phyloP scores from a whole-genome alignment of 1,140 invertebrate genomes.

The Brevipalpus yothersi region DNA sequence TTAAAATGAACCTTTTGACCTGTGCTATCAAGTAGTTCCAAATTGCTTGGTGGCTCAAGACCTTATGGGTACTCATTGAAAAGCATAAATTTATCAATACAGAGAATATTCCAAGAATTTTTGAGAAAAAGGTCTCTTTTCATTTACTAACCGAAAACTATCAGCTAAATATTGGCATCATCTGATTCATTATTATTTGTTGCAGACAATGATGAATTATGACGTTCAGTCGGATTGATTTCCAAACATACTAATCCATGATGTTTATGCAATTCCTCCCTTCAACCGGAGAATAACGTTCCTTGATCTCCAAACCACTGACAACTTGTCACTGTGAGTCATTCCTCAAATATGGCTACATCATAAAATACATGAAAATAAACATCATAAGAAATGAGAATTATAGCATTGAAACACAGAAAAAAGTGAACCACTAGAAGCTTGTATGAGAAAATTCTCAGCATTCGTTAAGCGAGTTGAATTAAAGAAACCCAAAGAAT shows the following conservation, averaged over 20 bases:
- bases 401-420: too few species aligned
- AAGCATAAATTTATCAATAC: too few species aligned
- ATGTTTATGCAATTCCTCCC: not conserved
- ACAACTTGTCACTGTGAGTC: too few species aligned
- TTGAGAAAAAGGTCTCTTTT: not conserved
- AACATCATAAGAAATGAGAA: too few species aligned
- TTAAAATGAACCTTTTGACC: constrained; percentile 47
- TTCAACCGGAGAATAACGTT: constrained; percentile 4
- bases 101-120: not conserved
- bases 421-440: too few species aligned
- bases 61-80: too few species aligned
- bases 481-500: too few species aligned
- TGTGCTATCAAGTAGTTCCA: constrained; percentile 34
- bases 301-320: too few species aligned
- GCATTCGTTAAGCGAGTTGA: too few species aligned
- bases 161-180: constrained; percentile 20
- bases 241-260: constrained; percentile 14
- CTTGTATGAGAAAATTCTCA: too few species aligned
- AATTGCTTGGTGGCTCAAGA: constrained; percentile 67
- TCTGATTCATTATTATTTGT: constrained; percentile 21
- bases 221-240: constrained; percentile 17
- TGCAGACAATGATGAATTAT: constrained; percentile 23
- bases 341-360: too few species aligned
- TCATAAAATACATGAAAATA: too few species aligned
- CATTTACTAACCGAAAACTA: constrained; percentile 21